These are phyloP conservation scores for Siderastrea siderea DNA, from an alignment of 92 coral and sea anemone species.

Conservation along the genomic window DNA sequence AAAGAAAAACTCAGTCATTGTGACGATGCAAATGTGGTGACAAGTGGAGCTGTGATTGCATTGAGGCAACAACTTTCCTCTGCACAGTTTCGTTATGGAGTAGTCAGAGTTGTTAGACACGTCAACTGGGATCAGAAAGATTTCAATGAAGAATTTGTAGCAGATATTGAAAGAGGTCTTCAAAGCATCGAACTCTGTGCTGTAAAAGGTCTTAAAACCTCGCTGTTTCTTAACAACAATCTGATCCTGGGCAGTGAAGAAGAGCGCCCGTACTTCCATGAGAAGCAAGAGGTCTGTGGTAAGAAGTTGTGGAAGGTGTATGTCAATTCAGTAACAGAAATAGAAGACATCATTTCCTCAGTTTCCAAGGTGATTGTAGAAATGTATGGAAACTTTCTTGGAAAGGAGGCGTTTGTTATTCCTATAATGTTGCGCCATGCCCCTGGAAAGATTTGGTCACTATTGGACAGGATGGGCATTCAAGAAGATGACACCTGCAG, in stretches of 20 bases:
- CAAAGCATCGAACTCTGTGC: background rate
- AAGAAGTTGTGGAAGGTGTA: slow-evolving; percentile 62
- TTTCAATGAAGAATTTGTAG: slow-evolving; percentile 21
- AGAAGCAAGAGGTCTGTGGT: slow-evolving; percentile 27
- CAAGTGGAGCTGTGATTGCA: slow-evolving; percentile 2
- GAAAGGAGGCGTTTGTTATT: slow-evolving; percentile 19
- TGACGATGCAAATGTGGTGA: background rate
- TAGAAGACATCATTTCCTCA: background rate
- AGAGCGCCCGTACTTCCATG: slow-evolving; percentile 56
- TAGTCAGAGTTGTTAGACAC: slow-evolving; percentile 63
- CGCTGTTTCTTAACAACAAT: slow-evolving; percentile 4
- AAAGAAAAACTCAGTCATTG: slow-evolving; percentile 31
- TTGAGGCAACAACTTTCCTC: slow-evolving; percentile 34
- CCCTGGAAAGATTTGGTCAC: slow-evolving; percentile 32
- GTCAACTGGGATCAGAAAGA: slow-evolving; percentile 15
- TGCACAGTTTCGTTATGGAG: slow-evolving; percentile 47
- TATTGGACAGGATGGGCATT: slow-evolving; percentile 42
- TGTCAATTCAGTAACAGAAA: slow-evolving; percentile 16
- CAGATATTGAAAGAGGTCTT: slow-evolving; percentile 15
- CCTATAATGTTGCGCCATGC: slow-evolving; percentile 43
- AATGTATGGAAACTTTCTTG: slow-evolving; percentile 42
- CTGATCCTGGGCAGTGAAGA: slow-evolving; percentile 46
- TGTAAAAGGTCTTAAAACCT: background rate
- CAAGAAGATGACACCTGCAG: slow-evolving; percentile 48
- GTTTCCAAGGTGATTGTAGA: slow-evolving; percentile 62